Evolutionary conservation across 2,797 vertebrate genomes (phyloP), one percentile per base, ranked within the genome.

Genomic region (Crenuchus spilurus): DNA sequence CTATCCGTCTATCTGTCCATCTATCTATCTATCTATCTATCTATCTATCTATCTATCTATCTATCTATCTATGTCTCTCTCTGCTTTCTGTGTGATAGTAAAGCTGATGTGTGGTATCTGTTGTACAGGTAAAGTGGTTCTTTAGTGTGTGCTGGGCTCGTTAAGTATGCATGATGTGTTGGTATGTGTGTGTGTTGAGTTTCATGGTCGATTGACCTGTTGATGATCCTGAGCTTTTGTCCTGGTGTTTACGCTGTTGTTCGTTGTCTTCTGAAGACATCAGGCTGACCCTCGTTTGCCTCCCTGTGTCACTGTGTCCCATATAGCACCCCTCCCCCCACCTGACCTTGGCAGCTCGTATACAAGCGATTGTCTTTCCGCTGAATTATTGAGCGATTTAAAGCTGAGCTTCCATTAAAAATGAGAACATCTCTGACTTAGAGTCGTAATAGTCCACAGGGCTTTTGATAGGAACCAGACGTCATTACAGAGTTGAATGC

Each of bases 361-460:
- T 24, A 48, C 65, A 6, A 58, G 22, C 57, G 69, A 75, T 81
- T 81, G 72, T 46, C 68, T 72, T 69, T 78, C 72, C 65, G 63
- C 44, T 78, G 58, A 78, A 81, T 81, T 75, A 75, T 72, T 81
- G 72, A 81, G 61, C 54, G 44, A 62, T 69, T 24, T 37, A 44
- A 39, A 33, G 54, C 49, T 3, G 9, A 30, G 55, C 39, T 72
- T 31, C 71, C 72, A 54, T 4, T 37, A n/a, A n/a, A n/a, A n/a
- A n/a, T n/a, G n/a, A n/a, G n/a, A n/a, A n/a, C n/a, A n/a, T n/a
- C n/a, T n/a, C n/a, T n/a, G n/a, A n/a, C n/a, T n/a, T n/a, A n/a
- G n/a, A n/a, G n/a, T n/a, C n/a, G n/a, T n/a, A n/a, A n/a, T n/a
- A n/a, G n/a, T n/a, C n/a, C n/a, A n/a, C n/a, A n/a, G n/a, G n/a